Evolutionary conservation across 2,113 vertebrate genomes (phyloP).

Genomic region (Erythrocebus patas): DNA sequence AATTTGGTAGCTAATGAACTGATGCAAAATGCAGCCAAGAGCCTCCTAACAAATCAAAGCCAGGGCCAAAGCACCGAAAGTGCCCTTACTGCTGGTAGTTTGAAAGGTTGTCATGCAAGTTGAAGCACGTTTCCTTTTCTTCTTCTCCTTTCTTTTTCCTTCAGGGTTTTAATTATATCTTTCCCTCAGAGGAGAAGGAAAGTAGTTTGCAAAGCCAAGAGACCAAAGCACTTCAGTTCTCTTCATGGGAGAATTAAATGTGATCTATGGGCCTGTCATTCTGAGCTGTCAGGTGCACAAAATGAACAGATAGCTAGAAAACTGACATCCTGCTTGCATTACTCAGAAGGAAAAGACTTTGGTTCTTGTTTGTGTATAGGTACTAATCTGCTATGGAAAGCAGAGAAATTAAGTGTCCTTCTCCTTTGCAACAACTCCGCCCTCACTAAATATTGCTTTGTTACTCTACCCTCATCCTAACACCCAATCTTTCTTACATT

Average conservation of each 20-base stretch:
- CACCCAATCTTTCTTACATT: neutral
- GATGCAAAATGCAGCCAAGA: slow-evolving; percentile 78
- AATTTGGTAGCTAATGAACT: slow-evolving; percentile 83
- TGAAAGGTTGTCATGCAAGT: slow-evolving; percentile 70
- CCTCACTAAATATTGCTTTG: neutral
- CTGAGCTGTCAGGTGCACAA: slow-evolving; percentile 77
- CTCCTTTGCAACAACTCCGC: neutral
- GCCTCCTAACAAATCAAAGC: slow-evolving; percentile 73
- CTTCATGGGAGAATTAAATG: slow-evolving; percentile 78
- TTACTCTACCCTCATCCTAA: neutral
- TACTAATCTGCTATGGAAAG: slow-evolving; percentile 38
- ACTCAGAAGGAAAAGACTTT: slow-evolving; percentile 35
- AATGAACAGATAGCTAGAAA: slow-evolving; percentile 76
- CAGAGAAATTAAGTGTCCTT: neutral
- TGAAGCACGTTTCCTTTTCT: slow-evolving; percentile 71
- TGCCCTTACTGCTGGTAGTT: slow-evolving; percentile 69
- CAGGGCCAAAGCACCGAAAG: slow-evolving; percentile 59
- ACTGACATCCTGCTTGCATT: slow-evolving; percentile 78
- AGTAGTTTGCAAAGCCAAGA: slow-evolving; percentile 78
- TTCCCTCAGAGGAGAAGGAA: slow-evolving; percentile 74
- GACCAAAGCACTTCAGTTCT: slow-evolving; percentile 73
- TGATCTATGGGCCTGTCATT: slow-evolving; percentile 82
- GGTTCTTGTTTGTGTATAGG: slow-evolving; percentile 24
- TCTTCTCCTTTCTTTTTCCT: slow-evolving; percentile 51
- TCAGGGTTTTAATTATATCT: slow-evolving; percentile 81